Base-by-base conservation (phyloP, 2,888 invertebrate species). In the Deroplatys truncata region DNA sequence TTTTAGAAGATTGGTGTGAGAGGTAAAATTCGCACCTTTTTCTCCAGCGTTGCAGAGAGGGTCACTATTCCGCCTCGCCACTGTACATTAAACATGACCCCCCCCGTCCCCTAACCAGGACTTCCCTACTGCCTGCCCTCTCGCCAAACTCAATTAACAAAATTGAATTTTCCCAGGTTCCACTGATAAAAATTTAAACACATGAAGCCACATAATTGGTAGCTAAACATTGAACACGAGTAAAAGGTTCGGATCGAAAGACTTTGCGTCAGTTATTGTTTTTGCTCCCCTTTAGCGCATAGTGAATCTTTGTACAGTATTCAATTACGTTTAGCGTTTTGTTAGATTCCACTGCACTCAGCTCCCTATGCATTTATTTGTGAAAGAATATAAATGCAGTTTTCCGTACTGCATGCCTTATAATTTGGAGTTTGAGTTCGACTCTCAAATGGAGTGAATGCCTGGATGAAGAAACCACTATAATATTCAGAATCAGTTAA, bases 81-180 rank as follows among this genome's bases (percentile, higher is more conserved):
- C 56, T 72, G 28, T 85, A 49, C 49, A 85, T 85, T 49, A 85
- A 85, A 85, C 49, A 85, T 85, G 85, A 85, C 85, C 25, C 84
- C 29, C 84, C 84, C 29, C 84, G 15, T 56, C 56, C 20, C 84
- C 35, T 28, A 28, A 28, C 28, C 85, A 85, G n/a, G 28, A 56
- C 84, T 43, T 56, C 16, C 0, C 86, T n/a, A 29, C 49, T 31
- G 86, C 86, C 72, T n/a, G 29, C 56, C 86, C 86, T 82, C 86
- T 86, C 86, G 86, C 86, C 86, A 88, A 88, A 88, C 35, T 82
- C 88, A 88, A 88, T 88, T 88, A 88, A 85, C 88, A 82, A 88
- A 88, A 88, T 88, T 88, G 88, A 88, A 88, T 88, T 88, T 88
- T 88, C 84, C 56, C 72, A 85, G 82, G 72, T 88, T 85, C 82